A percentile compares a stretch with the other conserved stretches of the same genome.
Conservation (phyloP, 2,113 vertebrate genomes). For the Seriola quinqueradiata region DNA sequence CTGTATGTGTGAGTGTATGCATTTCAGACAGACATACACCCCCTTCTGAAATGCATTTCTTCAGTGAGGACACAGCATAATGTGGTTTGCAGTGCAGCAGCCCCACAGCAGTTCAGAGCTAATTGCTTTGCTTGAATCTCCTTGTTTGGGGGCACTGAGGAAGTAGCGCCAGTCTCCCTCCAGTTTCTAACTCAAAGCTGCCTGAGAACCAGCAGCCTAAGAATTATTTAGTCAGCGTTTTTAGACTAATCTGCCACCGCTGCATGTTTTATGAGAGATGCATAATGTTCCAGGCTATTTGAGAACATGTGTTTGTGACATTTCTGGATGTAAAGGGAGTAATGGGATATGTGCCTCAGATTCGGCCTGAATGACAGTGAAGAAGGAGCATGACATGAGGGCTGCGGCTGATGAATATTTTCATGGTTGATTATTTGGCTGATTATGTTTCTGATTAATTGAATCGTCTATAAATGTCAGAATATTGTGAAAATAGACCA, state of each 20-base stretch:
- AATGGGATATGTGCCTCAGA: not conserved
- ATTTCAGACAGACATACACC: not conserved
- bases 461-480: not conserved
- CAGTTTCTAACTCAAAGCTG: constrained; percentile 10
- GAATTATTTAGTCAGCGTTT: constrained; percentile 24
- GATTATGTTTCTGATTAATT: not conserved
- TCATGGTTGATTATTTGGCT: not conserved
- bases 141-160: constrained; percentile 4
- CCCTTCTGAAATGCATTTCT: constrained; percentile 3
- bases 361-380: not conserved
- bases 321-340: constrained; percentile 6
- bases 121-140: constrained; percentile 11
- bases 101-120: not conserved
- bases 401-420: not conserved
- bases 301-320: constrained; percentile 5
- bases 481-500: not conserved
- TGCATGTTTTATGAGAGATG: constrained; percentile 7
- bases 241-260: constrained; percentile 2
- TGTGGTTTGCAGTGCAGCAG: constrained; percentile 32
- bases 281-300: constrained; percentile 1
- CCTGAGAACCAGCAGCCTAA: not conserved
- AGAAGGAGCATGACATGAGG: not conserved
- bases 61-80: constrained; percentile 10
- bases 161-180: not conserved
- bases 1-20: not conserved